Base-by-base conservation (phyloP, 2,888 invertebrate species). In the Fabriciana adippe region DNA sequence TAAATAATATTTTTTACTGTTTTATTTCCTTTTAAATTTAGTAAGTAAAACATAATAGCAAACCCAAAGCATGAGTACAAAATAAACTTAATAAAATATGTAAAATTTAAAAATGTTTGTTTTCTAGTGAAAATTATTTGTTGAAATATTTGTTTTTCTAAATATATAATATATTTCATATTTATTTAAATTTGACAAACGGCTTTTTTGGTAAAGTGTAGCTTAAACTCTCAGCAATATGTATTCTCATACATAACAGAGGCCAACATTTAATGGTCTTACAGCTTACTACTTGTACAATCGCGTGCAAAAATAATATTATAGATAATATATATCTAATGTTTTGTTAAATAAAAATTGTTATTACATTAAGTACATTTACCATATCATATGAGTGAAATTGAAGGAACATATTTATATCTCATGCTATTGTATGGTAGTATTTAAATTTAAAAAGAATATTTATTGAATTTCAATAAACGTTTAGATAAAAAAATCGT, bases 301-400 rank as follows among this genome's bases (percentile, higher is more conserved):
- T 59, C 48, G 26, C 5, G 16, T 21, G n/a, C 26, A 57, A n/a
- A 47, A 47, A 26, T 59, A 18, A 47, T 59, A 48, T 57, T 47
- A n/a, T 15, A 13, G 8, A n/a, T 26, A n/a, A 59, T 26, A 26
- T n/a, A n/a, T 21, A 47, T 31, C 13, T 48, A 61, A 35, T 51
- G 35, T 51, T 8, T 31, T 31, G 31, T 18, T 51, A 31, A 48
- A 31, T 15, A 26, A 31, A n/a, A 16, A 8, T 57, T 57, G 31
- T 48, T 60, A 26, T 48, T 35, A 59, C 50, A 73, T 73, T 75
- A 74, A 75, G 75, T 74, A 78, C 74, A 75, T 82, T 62, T 48
- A 83, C 78, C 86, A 88, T 87, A 86, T 86, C 87, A 87, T 79
- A 80, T 68, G 69, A 68, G 57, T 75, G 81, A 76, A 68, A 61